Evolutionary conservation across 2,888 invertebrate species (phyloP), one percentile per base, ranked within the genome.

Genomic region (Ariolimax columbianus): DNA sequence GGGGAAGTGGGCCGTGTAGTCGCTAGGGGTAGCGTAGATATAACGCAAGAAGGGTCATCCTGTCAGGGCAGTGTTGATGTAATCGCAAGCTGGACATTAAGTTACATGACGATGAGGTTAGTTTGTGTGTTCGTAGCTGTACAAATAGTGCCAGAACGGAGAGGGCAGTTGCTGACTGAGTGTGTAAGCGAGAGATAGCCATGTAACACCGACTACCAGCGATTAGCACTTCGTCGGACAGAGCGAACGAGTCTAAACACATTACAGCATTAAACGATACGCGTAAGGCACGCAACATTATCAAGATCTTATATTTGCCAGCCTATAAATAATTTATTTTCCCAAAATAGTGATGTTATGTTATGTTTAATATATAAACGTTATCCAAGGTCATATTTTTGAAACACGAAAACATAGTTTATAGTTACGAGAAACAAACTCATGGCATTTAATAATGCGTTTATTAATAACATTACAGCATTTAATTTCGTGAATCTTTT

Each of bases 101-200:
- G 17, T n/a, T 26, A 40, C 26, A 43, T 43, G 40, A 73, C 43
- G 47, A 73, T 73, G 73, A 73, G 73, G 73, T 73, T 73, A 73
- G 73, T 73, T 36, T 23, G 7, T 73, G 43, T n/a, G 30, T 73
- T 43, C n/a, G 47, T 73, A 43, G 7, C 30, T 7, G 73, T 30
- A 0, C 63, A 30, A 63, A 63, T 23, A 3, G n/a, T 30, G n/a
- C 23, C 63, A n/a, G 33, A 66, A 33, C 66, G 11, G 73, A 30
- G 73, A 43, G 43, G 30, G 11, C 11, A n/a, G 73, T 11, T 38
- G 1, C 17, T 26, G 7, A 36, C 72, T 72, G 14, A 30, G 40
- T 72, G 72, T 72, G 72, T 72, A 26, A 26, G 40, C 40, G 40
- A 43, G 43, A 73, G 43, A 1, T 43, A 47, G 73, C 73, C 73